phyloP scores from a whole-genome alignment of 2,113 vertebrate genomes.

The Gymnocephalus cernua region DNA sequence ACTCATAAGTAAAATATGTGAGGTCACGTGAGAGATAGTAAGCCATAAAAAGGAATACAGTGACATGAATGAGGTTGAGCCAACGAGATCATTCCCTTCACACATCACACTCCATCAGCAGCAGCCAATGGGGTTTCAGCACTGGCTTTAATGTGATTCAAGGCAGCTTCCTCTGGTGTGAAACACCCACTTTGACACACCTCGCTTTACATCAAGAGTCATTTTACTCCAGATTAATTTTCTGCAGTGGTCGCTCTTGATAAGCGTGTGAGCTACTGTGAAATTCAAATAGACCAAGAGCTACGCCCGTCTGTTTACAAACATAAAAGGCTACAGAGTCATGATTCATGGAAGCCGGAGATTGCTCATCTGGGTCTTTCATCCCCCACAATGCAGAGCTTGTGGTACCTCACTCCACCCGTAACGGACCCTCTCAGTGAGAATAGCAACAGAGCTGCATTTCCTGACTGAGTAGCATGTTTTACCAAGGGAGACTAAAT shows the following conservation, averaged over 20 bases:
- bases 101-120: slow-evolving; percentile 57
- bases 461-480: slow-evolving; percentile 62
- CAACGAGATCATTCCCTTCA: slow-evolving; percentile 44
- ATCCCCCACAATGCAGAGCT: slow-evolving; percentile 55
- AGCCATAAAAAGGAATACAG: slow-evolving; percentile 51
- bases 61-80: slow-evolving; percentile 51
- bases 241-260: slow-evolving; percentile 30
- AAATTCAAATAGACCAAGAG: slow-evolving; percentile 43
- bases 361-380: slow-evolving; percentile 47
- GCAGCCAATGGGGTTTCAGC: slow-evolving; percentile 27
- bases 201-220: slow-evolving; percentile 13
- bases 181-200: slow-evolving; percentile 17
- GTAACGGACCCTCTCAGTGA: slow-evolving; percentile 29
- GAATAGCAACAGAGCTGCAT: slow-evolving; percentile 47
- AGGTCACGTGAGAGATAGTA: slow-evolving; percentile 51
- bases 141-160: slow-evolving; percentile 42
- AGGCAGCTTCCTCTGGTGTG: slow-evolving; percentile 19
- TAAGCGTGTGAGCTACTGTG: slow-evolving; percentile 23
- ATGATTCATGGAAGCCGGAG: slow-evolving; percentile 26
- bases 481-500: slow-evolving; percentile 44
- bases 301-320: slow-evolving; percentile 49
- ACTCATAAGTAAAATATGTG: slow-evolving; percentile 49
- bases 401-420: slow-evolving; percentile 32
- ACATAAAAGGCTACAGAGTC: slow-evolving; percentile 48
- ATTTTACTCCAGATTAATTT: slow-evolving; percentile 37